A percentile compares a stretch with the other conserved stretches of the same genome.
Conservation (phyloP, 2,113 vertebrate genomes). For the Steatornis caripensis region DNA sequence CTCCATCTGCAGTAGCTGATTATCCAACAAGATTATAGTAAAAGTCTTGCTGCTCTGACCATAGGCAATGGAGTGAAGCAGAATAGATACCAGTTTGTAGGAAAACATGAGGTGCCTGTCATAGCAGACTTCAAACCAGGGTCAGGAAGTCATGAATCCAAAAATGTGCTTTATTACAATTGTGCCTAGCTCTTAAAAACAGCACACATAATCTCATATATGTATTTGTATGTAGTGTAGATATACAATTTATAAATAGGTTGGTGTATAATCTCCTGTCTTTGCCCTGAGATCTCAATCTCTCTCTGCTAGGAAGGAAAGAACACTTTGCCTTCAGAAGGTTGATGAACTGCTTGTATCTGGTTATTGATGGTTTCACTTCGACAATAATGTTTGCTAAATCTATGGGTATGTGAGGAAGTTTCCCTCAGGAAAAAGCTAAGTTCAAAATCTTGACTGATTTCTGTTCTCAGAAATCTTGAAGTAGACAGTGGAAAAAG, state of each 20-base stretch:
- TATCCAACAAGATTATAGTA: not conserved
- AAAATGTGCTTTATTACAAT: not conserved
- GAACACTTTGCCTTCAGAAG: not conserved
- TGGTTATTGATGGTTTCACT: not conserved
- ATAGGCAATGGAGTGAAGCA: not conserved
- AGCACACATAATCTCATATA: not conserved
- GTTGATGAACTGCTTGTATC: not conserved
- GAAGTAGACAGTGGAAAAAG: not conserved
- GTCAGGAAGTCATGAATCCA: not conserved
- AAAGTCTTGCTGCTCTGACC: not conserved
- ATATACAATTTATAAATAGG: not conserved
- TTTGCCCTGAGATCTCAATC: not conserved
- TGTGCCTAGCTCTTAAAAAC: not conserved
- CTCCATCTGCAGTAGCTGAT: not conserved
- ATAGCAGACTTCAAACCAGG: not conserved
- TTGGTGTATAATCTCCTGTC: not conserved
- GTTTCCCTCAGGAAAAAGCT: not conserved
- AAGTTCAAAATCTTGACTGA: not conserved
- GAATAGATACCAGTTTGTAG: not conserved
- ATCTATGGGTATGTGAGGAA: not conserved
- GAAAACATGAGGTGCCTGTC: not conserved
- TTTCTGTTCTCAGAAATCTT: not conserved
- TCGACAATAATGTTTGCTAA: not conserved
- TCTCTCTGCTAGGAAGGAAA: not conserved
- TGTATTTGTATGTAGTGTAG: not conserved